Evolutionary conservation across 2,113 vertebrate genomes (phyloP).

Genomic region (Onychostoma macrolepis): DNA sequence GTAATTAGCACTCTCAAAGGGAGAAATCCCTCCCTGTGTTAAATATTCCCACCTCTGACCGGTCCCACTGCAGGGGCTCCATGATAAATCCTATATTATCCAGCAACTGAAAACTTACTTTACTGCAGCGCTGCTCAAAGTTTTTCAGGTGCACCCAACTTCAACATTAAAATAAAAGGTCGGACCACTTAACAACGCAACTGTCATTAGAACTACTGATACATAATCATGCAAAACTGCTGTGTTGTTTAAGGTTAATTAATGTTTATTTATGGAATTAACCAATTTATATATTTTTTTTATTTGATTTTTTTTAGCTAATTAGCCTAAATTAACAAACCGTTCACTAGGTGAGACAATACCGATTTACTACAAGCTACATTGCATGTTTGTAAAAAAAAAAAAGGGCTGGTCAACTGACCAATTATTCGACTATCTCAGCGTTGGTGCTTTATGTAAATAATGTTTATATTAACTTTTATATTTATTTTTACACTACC

Average conservation of each 20-base stretch:
- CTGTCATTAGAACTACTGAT: background rate
- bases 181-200: background rate
- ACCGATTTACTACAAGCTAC: background rate
- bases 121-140: background rate
- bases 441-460: background rate
- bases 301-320: too few relatives aligned
- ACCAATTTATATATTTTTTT: background rate
- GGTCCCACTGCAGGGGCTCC: slow-evolving; percentile 1
- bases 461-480: background rate
- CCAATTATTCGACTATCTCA: background rate
- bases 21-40: slow-evolving; percentile 44
- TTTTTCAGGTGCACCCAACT: background rate
- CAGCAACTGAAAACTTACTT: slow-evolving; percentile 9
- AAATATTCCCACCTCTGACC: slow-evolving; percentile 28
- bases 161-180: background rate
- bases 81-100: slow-evolving; percentile 14
- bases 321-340: background rate
- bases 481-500: background rate
- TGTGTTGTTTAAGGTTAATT: background rate
- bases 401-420: background rate
- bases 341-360: background rate
- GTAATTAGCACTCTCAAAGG: slow-evolving; percentile 57
- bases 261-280: too few relatives aligned
- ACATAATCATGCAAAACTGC: background rate
- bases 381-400: too few relatives aligned